Conservation (phyloP, 1,140 invertebrate genomes). For the Nylanderia fulva region DNA sequence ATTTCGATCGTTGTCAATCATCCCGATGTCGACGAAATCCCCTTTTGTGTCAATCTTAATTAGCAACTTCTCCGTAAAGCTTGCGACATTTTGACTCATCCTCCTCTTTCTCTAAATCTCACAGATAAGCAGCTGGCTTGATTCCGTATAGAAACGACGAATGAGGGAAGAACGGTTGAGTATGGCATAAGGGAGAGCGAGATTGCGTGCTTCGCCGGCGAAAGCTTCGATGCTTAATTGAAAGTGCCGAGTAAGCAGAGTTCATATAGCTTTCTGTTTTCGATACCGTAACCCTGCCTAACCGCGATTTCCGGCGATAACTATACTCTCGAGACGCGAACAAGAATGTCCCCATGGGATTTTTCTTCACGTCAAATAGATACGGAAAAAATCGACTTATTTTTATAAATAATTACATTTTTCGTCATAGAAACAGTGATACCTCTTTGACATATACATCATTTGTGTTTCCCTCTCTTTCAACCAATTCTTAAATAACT, state of each 20-base stretch:
- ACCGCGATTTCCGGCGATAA: constrained; percentile 21
- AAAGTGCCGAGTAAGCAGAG: constrained; percentile 69
- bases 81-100: background rate
- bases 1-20: background rate
- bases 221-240: constrained; percentile 71
- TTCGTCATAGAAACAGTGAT: background rate
- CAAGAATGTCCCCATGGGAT: background rate
- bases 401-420: background rate
- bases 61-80: constrained; percentile 22
- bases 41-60: constrained; percentile 26
- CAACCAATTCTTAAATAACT: background rate
- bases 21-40: background rate
- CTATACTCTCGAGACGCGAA: constrained; percentile 6
- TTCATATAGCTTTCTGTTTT: constrained; percentile 58
- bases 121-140: constrained; percentile 27
- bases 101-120: constrained; percentile 26
- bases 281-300: background rate
- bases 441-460: background rate
- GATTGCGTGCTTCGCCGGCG: constrained; percentile 67
- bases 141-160: constrained; percentile 11
- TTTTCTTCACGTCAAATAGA: background rate
- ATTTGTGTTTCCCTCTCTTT: background rate
- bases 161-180: constrained; percentile 46
- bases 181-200: constrained; percentile 12
- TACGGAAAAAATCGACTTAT: background rate